phyloP scores from a whole-genome alignment of 2,888 invertebrate genomes.

The Epinotia demarniana region DNA sequence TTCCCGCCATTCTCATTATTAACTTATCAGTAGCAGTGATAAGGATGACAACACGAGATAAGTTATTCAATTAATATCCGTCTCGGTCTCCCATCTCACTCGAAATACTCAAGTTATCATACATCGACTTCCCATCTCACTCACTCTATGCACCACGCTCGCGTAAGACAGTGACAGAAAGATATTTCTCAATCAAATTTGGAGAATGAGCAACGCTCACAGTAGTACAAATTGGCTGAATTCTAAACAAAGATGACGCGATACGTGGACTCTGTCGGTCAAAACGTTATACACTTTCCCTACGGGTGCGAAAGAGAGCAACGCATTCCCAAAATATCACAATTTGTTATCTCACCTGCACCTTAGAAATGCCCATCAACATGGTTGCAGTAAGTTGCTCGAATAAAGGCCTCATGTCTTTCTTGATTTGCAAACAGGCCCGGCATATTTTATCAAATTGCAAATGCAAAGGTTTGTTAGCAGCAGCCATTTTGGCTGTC shows the following conservation, averaged over 20 bases:
- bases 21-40: slow-evolving; percentile 34
- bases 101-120: slow-evolving; percentile 27
- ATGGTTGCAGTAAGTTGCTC: slow-evolving; percentile 87
- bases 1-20: slow-evolving; percentile 40
- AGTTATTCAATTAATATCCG: slow-evolving; percentile 40
- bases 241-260: slow-evolving; percentile 81
- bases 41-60: slow-evolving; percentile 42
- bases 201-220: slow-evolving; percentile 64
- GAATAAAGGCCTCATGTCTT: slow-evolving; percentile 87
- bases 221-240: slow-evolving; percentile 65
- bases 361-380: slow-evolving; percentile 86
- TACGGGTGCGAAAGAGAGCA: slow-evolving; percentile 74
- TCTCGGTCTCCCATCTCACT: slow-evolving; percentile 37
- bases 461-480: slow-evolving; percentile 69
- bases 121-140: slow-evolving; percentile 46
- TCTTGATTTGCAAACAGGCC: slow-evolving; percentile 86
- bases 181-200: slow-evolving; percentile 76
- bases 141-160: slow-evolving; percentile 48
- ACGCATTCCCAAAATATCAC: slow-evolving; percentile 72
- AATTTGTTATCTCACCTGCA: slow-evolving; percentile 80
- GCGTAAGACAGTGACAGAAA: slow-evolving; percentile 70
- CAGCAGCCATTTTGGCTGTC: slow-evolving; percentile 79
- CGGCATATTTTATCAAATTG: slow-evolving; percentile 86
- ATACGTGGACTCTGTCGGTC: slow-evolving; percentile 66
- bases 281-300: slow-evolving; percentile 53